Base-by-base conservation (phyloP, 2,888 invertebrate species). In the Chymomyza fuscimana region DNA sequence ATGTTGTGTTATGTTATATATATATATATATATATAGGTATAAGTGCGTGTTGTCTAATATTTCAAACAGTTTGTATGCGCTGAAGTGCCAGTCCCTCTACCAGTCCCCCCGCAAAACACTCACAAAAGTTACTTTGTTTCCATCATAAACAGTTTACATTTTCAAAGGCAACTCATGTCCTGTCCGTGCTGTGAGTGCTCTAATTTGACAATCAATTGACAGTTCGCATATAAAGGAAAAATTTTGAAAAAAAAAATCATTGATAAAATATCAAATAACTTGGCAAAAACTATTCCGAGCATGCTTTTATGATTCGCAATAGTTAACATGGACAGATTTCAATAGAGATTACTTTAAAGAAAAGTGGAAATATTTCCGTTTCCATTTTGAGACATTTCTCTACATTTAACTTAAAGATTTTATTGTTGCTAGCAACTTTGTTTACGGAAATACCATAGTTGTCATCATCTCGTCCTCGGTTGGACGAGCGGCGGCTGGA, bases 121-220 rank as follows among this genome's bases (percentile, higher is more conserved):
- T 72, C 71, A 73, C 77, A 76, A 72, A 63, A 74, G 66, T 72
- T 82, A 71, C 78, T 40, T 77, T 86, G 74, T 85, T 80, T 79
- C 75, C 32, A 32, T 7, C 72, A 67, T 77, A 79, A 80, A 79
- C 73, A 85, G 82, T 82, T 85, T 85, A 73, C 77, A 79, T 79
- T 82, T 82, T 76, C 69, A 82, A 82, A 70, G 71, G 73, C 68
- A 69, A 72, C 58, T 66, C 69, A 67, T 68, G 74, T 70, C 65
- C 70, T 46, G 51, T 46, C 4, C 51, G 50, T 16, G 19, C 50
- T 64, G 29, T 62, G 32, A 54, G 10, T 75, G 77, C 74, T 82
- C 82, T 85, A 88, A 85, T 85, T 88, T 85, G 85, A 88, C 85
- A 88, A 85, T 85, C 85, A 85, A 85, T 87, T 88, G 85, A 85